Percentiles rank a stretch among this genome's conserved stretches.
These are phyloP conservation scores for Coelopa frigida DNA, from an alignment of 1,140 invertebrate genomes.

Conservation along the genomic window DNA sequence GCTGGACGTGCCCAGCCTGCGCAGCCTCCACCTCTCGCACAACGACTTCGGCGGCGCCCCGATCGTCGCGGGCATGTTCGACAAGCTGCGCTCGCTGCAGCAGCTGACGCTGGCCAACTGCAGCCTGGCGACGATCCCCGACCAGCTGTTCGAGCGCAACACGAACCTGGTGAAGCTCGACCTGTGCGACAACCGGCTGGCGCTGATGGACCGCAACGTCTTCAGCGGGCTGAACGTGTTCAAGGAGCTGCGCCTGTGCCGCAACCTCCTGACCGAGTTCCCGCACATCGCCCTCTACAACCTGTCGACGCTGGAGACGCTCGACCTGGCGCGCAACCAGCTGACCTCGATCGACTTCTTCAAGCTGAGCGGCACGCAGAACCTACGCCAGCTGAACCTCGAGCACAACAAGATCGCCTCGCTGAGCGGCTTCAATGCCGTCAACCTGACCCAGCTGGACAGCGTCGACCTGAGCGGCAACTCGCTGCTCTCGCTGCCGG, in stretches of 20 bases:
- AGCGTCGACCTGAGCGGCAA: constrained; percentile 70
- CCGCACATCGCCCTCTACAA: constrained; percentile 70
- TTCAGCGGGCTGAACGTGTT: constrained; percentile 64
- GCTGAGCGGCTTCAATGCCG: constrained; percentile 66
- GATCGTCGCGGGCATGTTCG: constrained; percentile 49
- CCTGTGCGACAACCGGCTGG: constrained; percentile 60
- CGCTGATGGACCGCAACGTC: constrained; percentile 56
- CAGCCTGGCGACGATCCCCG: constrained; percentile 57
- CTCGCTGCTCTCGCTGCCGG: constrained; percentile 64
- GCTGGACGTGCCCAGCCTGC: constrained; percentile 64
- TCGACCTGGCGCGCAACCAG: constrained; percentile 65
- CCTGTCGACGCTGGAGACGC: constrained; percentile 62
- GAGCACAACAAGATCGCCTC: constrained; percentile 67
- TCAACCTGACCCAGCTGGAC: constrained; percentile 63
- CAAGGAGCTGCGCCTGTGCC: constrained; percentile 64
- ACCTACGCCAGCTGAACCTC: constrained; percentile 63
- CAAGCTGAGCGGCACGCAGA: constrained; percentile 63
- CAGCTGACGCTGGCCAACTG: constrained; percentile 62
- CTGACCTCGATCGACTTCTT: constrained; percentile 66
- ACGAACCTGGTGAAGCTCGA: constrained; percentile 66
- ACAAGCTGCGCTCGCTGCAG: constrained; percentile 67
- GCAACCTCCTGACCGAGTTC: constrained; percentile 65
- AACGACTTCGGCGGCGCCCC: constrained; percentile 62
- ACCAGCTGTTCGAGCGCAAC: constrained; percentile 64
- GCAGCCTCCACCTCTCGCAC: constrained; percentile 60